A percentile compares a stretch with the other conserved stretches of the same genome.
phyloP scores from a whole-genome alignment of 1,140 invertebrate species.

The Zaprionus inermis region DNA sequence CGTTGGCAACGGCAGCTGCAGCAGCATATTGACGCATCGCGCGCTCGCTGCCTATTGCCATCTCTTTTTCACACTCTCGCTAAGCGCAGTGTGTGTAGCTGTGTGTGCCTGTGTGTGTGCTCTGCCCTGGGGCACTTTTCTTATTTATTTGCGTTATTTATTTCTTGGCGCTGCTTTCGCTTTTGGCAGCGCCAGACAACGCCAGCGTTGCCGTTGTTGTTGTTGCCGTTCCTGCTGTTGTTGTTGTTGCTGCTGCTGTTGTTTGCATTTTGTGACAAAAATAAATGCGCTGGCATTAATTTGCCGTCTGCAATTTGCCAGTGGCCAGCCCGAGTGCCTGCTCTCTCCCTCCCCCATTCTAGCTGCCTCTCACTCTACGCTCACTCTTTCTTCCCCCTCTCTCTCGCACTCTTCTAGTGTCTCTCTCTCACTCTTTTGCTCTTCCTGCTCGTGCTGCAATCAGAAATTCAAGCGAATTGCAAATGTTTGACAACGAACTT shows the following conservation, averaged over 20 bases:
- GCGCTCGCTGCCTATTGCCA: conserved; percentile 19
- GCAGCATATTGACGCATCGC: conserved; percentile 44
- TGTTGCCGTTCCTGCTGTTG: conserved; percentile 36
- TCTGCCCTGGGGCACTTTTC: conserved; percentile 73
- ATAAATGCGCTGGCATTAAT: conserved; percentile 80
- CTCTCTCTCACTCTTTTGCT: conserved; percentile 1
- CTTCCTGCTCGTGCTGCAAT: conserved; percentile 58
- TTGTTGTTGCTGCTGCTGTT: conserved; percentile 59
- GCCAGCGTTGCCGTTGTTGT: conserved; percentile 27
- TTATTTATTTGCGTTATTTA: conserved; percentile 82
- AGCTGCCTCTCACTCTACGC: conserved; percentile 7
- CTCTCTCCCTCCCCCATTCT: not conserved
- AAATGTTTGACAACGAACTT: conserved; percentile 81
- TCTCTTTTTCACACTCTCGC: conserved; percentile 49
- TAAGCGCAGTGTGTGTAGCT: conserved; percentile 11
- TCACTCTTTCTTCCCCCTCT: conserved; percentile 3
- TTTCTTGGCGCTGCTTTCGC: conserved; percentile 79
- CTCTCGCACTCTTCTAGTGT: not conserved
- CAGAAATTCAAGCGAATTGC: conserved; percentile 81
- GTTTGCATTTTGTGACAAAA: conserved; percentile 81
- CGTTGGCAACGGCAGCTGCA: conserved; percentile 11
- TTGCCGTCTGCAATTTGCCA: conserved; percentile 79
- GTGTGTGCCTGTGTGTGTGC: conserved; percentile 13
- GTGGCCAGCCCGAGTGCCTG: conserved; percentile 53
- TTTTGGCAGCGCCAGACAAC: conserved; percentile 76